phyloP scores from a whole-genome alignment of 2,888 invertebrate genomes.

The Alloplasta piceator region DNA sequence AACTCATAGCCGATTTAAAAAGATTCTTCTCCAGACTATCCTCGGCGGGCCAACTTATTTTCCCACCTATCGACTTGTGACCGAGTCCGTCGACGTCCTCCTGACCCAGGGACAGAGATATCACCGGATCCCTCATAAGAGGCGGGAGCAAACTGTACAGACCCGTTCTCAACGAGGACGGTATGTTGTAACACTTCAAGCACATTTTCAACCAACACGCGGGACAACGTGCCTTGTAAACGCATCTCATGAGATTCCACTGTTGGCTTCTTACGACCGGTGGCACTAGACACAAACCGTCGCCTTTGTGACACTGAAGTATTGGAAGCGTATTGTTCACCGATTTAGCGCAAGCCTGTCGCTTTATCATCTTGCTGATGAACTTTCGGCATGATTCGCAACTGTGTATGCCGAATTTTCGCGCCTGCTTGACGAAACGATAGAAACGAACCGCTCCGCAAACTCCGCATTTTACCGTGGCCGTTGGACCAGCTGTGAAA shows the following conservation, averaged over 20 bases:
- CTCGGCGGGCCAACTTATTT: constrained; percentile 79
- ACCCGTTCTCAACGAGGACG: constrained; percentile 87
- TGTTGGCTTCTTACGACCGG: constrained; percentile 89
- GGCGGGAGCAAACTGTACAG: constrained; percentile 89
- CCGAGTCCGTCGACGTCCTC: constrained; percentile 75
- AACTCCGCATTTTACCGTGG: constrained; percentile 90
- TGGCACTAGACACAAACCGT: constrained; percentile 89
- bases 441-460: constrained; percentile 91
- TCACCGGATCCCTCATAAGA: constrained; percentile 85
- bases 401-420: constrained; percentile 93
- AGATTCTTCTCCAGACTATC: constrained; percentile 79
- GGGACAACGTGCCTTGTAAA: constrained; percentile 90
- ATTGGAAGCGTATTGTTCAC: constrained; percentile 84
- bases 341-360: constrained; percentile 86
- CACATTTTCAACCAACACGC: constrained; percentile 96
- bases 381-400: constrained; percentile 95
- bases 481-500: constrained; percentile 85
- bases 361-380: constrained; percentile 92
- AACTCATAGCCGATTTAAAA: constrained; percentile 80
- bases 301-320: constrained; percentile 88
- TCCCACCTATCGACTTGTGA: constrained; percentile 75
- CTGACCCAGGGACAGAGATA: constrained; percentile 73
- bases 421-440: constrained; percentile 90
- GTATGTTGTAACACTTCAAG: constrained; percentile 91
- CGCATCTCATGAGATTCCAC: constrained; percentile 88